A percentile compares a stretch with the other conserved stretches of the same genome.
Conservation (phyloP, 2,888 invertebrate species). For the Agelastica alni region DNA sequence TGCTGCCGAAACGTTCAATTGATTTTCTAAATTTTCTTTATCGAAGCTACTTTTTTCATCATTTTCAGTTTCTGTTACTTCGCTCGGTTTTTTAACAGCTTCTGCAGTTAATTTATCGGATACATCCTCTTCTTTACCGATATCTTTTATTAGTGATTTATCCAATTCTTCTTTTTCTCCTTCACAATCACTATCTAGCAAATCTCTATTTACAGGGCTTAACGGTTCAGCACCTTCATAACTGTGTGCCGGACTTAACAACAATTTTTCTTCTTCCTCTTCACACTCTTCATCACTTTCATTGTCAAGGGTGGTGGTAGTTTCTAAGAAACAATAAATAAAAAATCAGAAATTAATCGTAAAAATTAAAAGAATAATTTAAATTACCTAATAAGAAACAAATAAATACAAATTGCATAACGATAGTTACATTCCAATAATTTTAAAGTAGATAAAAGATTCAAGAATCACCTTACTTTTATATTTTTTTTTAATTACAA, state of each 20-base stretch:
- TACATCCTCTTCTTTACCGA: not conserved
- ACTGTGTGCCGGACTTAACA: constrained; percentile 25
- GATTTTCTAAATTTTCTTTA: too few relatives aligned
- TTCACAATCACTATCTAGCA: constrained; percentile 22
- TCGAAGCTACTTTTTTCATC: not conserved
- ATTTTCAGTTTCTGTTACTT: not conserved
- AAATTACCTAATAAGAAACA: too few relatives aligned
- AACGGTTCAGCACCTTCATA: constrained; percentile 27
- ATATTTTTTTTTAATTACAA: too few relatives aligned
- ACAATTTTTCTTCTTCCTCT: constrained; percentile 25
- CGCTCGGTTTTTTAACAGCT: too few relatives aligned
- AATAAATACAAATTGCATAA: not conserved
- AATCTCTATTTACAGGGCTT: constrained; percentile 23
- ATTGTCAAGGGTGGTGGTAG: constrained; percentile 12
- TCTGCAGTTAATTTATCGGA: not conserved
- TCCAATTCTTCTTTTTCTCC: constrained; percentile 9
- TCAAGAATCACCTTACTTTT: too few relatives aligned
- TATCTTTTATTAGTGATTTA: not conserved
- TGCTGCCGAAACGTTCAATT: too few relatives aligned
- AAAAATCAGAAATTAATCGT: too few relatives aligned
- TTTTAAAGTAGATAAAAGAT: too few relatives aligned
- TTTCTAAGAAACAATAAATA: too few relatives aligned
- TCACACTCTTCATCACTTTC: constrained; percentile 29
- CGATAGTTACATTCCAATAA: too few relatives aligned
- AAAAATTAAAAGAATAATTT: too few relatives aligned